These are phyloP conservation scores for Drosophila repletoides DNA, from an alignment of 1,140 invertebrate genomes.

Conservation along the genomic window DNA sequence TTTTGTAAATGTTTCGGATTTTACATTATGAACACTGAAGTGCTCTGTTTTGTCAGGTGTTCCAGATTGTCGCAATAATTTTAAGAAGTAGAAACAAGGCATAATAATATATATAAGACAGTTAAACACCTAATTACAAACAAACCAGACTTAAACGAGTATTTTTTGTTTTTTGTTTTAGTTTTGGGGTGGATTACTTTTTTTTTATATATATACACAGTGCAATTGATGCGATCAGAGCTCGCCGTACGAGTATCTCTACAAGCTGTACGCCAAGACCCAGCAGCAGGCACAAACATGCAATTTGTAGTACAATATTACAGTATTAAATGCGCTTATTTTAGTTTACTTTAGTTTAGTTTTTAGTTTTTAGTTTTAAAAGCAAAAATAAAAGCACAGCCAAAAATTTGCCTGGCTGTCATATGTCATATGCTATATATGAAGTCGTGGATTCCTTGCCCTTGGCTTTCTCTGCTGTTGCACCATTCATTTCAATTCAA, in stretches of 20 bases:
- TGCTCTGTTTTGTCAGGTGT: slow-evolving; percentile 80
- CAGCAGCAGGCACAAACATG: slow-evolving; percentile 78
- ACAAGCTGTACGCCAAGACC: slow-evolving; percentile 61
- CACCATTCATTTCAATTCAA: slow-evolving; percentile 45
- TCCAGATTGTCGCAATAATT: slow-evolving; percentile 50
- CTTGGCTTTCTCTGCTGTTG: slow-evolving; percentile 50
- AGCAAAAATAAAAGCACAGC: slow-evolving; percentile 61
- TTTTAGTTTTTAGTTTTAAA: slow-evolving; percentile 46
- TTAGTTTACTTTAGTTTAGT: no score
- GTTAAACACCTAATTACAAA: slow-evolving; percentile 75
- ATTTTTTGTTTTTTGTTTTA: no score
- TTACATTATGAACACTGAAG: slow-evolving; percentile 82
- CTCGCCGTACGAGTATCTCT: slow-evolving; percentile 39
- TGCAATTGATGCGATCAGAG: slow-evolving; percentile 42
- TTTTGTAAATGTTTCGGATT: slow-evolving; percentile 72
- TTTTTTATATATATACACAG: slow-evolving; percentile 69
- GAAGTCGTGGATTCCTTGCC: slow-evolving; percentile 78
- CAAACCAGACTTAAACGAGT: slow-evolving; percentile 51
- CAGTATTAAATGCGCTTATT: slow-evolving; percentile 63
- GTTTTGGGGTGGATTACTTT: slow-evolving; percentile 68
- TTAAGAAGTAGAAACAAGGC: slow-evolving; percentile 70
- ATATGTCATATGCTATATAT: slow-evolving; percentile 72
- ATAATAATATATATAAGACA: slow-evolving; percentile 75
- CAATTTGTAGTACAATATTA: slow-evolving; percentile 52
- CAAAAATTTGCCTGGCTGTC: slow-evolving; percentile 36